Percentiles rank a stretch among this genome's conserved stretches.
Conservation (phyloP, 64 coral and sea anemone genomes). For the Montipora efflorescens region DNA sequence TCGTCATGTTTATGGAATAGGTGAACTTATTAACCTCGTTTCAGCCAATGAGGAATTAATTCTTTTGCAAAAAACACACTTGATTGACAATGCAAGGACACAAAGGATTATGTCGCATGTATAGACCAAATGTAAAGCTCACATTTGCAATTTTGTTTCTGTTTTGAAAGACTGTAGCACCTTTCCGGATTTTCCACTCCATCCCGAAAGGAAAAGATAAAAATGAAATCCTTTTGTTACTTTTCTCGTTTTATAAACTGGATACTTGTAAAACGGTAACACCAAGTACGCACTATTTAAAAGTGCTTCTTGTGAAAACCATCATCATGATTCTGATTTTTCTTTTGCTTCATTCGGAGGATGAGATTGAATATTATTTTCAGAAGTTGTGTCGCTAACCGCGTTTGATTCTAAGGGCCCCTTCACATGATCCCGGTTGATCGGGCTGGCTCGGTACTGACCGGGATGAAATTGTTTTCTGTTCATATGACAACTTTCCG, state of each 20-base stretch:
- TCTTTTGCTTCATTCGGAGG: neutral
- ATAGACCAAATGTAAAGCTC: slow-evolving; percentile 21
- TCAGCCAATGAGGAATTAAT: neutral
- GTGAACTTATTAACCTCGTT: neutral
- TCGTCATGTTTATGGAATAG: slow-evolving; percentile 1
- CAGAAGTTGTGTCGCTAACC: neutral
- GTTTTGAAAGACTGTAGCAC: neutral
- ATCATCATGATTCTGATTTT: neutral
- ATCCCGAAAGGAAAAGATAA: neutral
- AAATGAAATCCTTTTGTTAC: neutral
- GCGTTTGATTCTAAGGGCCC: too few relatives aligned
- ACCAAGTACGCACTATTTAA: neutral
- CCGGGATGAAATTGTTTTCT: neutral
- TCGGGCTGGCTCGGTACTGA: too few relatives aligned
- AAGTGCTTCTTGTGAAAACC: neutral
- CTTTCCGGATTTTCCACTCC: neutral
- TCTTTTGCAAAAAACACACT: neutral
- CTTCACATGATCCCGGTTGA: too few relatives aligned
- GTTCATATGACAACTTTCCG: too few relatives aligned
- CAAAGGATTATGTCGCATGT: neutral
- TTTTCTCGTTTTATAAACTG: neutral
- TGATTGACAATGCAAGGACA: slow-evolving; percentile 22
- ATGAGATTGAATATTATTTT: neutral
- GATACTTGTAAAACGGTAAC: neutral
- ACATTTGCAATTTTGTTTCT: neutral